phyloP scores from a whole-genome alignment of 2,113 vertebrate genomes.

The Rhineura floridana region DNA sequence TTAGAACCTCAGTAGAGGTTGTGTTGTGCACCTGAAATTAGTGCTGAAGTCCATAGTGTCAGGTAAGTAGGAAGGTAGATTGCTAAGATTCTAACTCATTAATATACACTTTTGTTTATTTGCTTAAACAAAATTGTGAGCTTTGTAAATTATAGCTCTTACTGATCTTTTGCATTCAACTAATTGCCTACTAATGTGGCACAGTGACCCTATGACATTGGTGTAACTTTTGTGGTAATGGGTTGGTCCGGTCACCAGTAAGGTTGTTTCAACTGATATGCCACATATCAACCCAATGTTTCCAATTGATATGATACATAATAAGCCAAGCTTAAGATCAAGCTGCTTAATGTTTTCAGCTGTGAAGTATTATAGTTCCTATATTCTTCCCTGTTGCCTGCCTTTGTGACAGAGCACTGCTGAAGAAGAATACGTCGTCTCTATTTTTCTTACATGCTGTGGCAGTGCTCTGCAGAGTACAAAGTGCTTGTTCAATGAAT shows the following conservation, averaged over 20 bases:
- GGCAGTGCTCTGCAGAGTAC: not conserved
- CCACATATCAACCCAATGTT: not conserved
- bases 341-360: not conserved
- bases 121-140: not conserved
- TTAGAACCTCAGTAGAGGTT: not conserved
- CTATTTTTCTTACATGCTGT: rapidly evolving
- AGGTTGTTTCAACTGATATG: not conserved
- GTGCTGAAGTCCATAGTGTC: not conserved
- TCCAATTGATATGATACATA: not conserved
- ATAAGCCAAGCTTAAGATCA: not conserved
- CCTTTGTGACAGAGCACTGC: not conserved
- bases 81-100: not conserved
- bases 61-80: not conserved
- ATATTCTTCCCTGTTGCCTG: rapidly evolving
- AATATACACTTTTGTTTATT: not conserved
- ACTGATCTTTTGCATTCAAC: not conserved
- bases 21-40: not conserved
- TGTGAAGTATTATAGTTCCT: not conserved
- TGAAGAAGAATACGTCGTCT: not conserved
- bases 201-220: not conserved
- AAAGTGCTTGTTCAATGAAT: not conserved
- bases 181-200: not conserved
- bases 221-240: not conserved
- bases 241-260: not conserved
- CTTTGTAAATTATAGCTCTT: not conserved